These are phyloP conservation scores for Saxidomus purpurata DNA, from an alignment of 1,140 invertebrate species.

Conservation along the genomic window DNA sequence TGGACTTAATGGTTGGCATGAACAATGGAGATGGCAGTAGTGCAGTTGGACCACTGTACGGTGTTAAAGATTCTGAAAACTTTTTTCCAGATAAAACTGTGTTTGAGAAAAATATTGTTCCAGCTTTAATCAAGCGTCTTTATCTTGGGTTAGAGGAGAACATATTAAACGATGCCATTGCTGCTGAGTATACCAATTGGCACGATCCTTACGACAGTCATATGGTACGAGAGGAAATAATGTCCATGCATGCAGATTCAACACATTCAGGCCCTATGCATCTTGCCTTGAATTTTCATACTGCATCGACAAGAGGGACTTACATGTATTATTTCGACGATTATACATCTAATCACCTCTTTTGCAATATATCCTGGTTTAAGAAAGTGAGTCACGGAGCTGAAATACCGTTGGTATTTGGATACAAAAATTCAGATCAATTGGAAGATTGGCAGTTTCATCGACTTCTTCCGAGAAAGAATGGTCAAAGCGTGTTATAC, in stretches of 20 bases:
- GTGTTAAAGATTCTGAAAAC: background rate
- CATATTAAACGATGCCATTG: background rate
- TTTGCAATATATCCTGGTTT: slow-evolving; percentile 46
- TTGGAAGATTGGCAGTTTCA: background rate
- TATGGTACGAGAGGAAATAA: background rate
- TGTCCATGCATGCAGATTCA: background rate
- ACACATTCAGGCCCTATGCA: background rate
- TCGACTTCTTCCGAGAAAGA: background rate
- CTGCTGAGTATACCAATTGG: slow-evolving; percentile 7
- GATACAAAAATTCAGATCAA: background rate
- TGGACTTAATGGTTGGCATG: slow-evolving; percentile 62
- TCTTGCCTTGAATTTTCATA: background rate
- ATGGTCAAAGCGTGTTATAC: slow-evolving; percentile 44
- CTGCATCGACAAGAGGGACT: background rate
- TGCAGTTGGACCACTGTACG: background rate
- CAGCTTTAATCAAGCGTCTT: background rate
- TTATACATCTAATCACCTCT: background rate
- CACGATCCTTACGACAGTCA: background rate
- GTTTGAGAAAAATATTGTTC: background rate
- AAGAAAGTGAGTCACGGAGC: slow-evolving; percentile 34
- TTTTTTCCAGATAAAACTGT: background rate
- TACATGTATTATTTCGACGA: slow-evolving; percentile 33
- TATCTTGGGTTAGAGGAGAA: background rate
- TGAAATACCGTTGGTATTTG: slow-evolving; percentile 49
- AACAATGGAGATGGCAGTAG: slow-evolving; percentile 32